Evolutionary conservation across 30 jellyfish, hydroid and myxozoan genomes (phyloP), one percentile per base, ranked within the genome.

Genomic region (Catostylus mosaicus): DNA sequence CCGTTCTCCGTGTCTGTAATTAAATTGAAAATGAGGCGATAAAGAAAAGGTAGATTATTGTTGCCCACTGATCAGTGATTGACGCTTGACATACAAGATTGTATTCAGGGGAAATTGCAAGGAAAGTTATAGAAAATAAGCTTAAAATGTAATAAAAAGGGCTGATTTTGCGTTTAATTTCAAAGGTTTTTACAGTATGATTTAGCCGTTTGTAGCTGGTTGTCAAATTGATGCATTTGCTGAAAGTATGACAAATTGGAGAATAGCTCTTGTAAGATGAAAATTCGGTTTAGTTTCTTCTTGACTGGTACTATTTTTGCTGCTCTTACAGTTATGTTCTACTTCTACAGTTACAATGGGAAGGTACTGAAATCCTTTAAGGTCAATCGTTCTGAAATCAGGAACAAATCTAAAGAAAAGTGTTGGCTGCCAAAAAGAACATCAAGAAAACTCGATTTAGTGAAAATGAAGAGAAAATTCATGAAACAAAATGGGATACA

Each of bases 351-450:
- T 8, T 50, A 50, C 24, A 50, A 10, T 50, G 63, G 24, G 20
- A 50, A 27, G 2, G 2, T 50, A 10, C 20, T 18, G 63, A 50
- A 23, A 18, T 16, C 4, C 4, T 0, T 27, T 5, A 50, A 50
- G 18, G 27, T 10, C 14, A 4, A 18, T 16, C 2, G 24, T 0
- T 3, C 4, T 50, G 63, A 16, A 27, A 18, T 50, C 6, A 59
- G 24, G 26, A 38, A 2, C 16, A 19, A 12, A 10, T 64, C 64
- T 18, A 36, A 43, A 36, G 80, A 1, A 68, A 27, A 36, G 26
- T 68, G 80, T 68, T 68, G 80, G 80, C 64, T 68, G 65, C 80
- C 80, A 4, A 20, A 30, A 12, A n/a, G 51, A 75, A 14, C 29
- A 32, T 31, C 30, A 19, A 10, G 47, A 75, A 30, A 30, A 26